Conservation (phyloP, 2,888 invertebrate species). For the Chrysolina haemoptera region DNA sequence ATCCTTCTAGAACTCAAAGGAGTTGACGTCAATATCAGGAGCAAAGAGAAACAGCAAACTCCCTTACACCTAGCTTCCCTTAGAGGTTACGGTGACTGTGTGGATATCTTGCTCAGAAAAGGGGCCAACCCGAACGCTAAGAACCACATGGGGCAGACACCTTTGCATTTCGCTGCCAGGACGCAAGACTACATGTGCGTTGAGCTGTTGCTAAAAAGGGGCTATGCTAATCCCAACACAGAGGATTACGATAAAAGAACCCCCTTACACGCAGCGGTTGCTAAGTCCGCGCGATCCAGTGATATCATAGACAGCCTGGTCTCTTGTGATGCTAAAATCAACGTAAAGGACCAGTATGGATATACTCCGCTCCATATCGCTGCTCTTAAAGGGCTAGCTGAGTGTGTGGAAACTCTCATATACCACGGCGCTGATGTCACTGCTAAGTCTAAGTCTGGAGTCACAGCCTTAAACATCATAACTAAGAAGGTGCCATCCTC, state of each 20-base stretch:
- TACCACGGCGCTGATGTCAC: slow-evolving; percentile 90
- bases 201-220: slow-evolving; percentile 75
- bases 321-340: slow-evolving; percentile 86
- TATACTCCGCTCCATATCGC: slow-evolving; percentile 90
- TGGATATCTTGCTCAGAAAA: slow-evolving; percentile 80
- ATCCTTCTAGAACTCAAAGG: slow-evolving; percentile 82
- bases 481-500: slow-evolving; percentile 90
- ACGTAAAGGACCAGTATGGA: slow-evolving; percentile 88
- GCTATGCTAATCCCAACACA: slow-evolving; percentile 84
- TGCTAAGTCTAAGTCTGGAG: slow-evolving; percentile 89
- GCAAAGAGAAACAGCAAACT: slow-evolving; percentile 82
- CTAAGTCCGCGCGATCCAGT: slow-evolving; percentile 84
- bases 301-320: slow-evolving; percentile 85
- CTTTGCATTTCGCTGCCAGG: slow-evolving; percentile 87
- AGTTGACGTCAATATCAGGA: slow-evolving; percentile 79
- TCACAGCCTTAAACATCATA: slow-evolving; percentile 88
- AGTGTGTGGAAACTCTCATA: slow-evolving; percentile 88
- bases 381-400: slow-evolving; percentile 86
- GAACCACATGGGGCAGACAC: slow-evolving; percentile 86
- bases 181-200: slow-evolving; percentile 86
- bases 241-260: slow-evolving; percentile 87
- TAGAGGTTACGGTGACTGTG: slow-evolving; percentile 86
- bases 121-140: slow-evolving; percentile 83
- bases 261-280: slow-evolving; percentile 86
- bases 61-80: slow-evolving; percentile 90